These are phyloP conservation scores for Myxocyprinus asiaticus DNA, from an alignment of 2,113 vertebrate species.

Conservation along the genomic window DNA sequence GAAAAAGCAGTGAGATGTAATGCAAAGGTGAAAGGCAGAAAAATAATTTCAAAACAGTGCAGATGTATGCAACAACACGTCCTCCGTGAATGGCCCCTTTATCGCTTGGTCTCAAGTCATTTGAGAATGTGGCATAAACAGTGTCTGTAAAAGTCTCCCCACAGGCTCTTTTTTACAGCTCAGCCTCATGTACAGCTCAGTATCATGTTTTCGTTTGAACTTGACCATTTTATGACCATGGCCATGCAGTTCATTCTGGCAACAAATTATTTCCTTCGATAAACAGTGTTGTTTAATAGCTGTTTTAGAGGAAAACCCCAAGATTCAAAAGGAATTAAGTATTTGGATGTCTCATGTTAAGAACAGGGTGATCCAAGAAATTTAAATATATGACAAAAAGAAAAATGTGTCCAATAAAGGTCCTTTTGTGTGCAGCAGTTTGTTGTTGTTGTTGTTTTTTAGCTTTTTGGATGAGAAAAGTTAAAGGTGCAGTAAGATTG, in stretches of 20 bases:
- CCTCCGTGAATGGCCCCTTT: no score
- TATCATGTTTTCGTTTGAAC: constrained; percentile 50
- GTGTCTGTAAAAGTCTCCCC: constrained; percentile 45
- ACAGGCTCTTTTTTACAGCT: constrained; percentile 62
- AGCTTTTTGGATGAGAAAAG: no score
- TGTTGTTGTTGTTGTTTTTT: no score
- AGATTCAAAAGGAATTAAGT: constrained; percentile 9
- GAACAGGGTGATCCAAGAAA: constrained; percentile 17
- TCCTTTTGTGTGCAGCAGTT: not conserved
- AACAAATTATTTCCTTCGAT: constrained; percentile 28
- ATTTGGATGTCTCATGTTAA: constrained; percentile 7
- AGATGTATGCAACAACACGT: no score
- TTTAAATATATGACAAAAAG: not conserved
- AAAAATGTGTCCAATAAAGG: not conserved
- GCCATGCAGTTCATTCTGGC: constrained; percentile 27
- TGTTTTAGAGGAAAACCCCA: constrained; percentile 24
- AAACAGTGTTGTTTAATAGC: constrained; percentile 33
- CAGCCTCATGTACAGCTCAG: constrained; percentile 60
- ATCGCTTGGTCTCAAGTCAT: not conserved
- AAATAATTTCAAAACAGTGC: no score
- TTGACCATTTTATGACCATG: constrained; percentile 53
- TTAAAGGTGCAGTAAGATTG: no score
- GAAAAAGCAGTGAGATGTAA: no score
- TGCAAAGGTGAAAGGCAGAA: no score
- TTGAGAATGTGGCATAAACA: constrained; percentile 24